A percentile compares a stretch with the other conserved stretches of the same genome.
Evolutionary conservation across 1,140 invertebrate genomes (phyloP).

Genomic region (Sinonovacula constricta): DNA sequence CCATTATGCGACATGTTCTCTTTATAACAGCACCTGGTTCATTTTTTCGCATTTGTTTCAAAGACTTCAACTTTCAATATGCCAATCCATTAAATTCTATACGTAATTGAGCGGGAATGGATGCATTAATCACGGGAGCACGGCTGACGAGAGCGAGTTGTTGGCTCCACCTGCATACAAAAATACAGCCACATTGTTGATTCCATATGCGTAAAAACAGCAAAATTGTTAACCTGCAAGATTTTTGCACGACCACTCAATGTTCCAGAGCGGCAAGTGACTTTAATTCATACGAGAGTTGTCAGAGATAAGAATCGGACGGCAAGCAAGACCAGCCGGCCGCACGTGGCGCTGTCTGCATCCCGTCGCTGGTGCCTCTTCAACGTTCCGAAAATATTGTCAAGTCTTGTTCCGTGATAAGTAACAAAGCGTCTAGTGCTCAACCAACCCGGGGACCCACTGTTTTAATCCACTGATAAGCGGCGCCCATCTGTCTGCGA

Average conservation of each 20-base stretch:
- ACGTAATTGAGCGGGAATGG: background rate
- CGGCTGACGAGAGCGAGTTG: background rate
- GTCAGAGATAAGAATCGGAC: background rate
- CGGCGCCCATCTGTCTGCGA: background rate
- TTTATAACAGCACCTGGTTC: background rate
- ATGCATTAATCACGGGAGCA: background rate
- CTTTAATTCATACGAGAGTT: background rate
- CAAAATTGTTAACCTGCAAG: background rate
- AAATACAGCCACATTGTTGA: background rate
- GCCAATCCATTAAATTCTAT: conserved; percentile 1
- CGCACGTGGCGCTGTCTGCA: background rate
- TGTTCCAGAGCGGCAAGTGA: background rate
- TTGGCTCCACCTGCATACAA: background rate
- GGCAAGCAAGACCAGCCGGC: background rate
- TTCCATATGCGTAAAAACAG: background rate
- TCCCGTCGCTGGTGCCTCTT: background rate
- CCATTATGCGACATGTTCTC: background rate
- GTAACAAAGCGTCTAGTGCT: background rate
- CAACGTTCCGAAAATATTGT: background rate
- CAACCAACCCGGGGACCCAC: background rate
- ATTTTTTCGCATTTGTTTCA: conserved; percentile 1
- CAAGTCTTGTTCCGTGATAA: background rate
- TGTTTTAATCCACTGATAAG: background rate
- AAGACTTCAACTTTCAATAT: background rate
- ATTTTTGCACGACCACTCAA: background rate